phyloP scores from a whole-genome alignment of 2,888 invertebrate genomes.

The Chrysolina oricalcia region DNA sequence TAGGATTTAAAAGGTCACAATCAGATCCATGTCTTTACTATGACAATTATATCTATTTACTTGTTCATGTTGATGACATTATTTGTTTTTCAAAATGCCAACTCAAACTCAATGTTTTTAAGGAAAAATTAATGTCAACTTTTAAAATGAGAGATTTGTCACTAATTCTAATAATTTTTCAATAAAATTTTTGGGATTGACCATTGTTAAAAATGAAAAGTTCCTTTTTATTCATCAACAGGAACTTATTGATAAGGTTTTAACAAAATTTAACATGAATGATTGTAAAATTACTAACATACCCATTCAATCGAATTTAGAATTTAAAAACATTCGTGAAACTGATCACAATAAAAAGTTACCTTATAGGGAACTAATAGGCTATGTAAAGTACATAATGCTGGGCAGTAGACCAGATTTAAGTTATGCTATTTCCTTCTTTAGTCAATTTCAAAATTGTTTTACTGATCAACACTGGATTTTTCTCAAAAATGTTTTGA shows the following conservation, averaged over 20 bases:
- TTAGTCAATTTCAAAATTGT: slow-evolving; percentile 51
- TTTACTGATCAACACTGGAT: slow-evolving; percentile 43
- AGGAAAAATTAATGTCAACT: slow-evolving; percentile 18
- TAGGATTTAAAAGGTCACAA: slow-evolving; percentile 29
- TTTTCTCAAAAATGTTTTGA: slow-evolving; percentile 39
- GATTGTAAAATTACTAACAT: slow-evolving; percentile 29
- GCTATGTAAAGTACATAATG: slow-evolving; percentile 53
- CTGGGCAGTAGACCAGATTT: slow-evolving; percentile 47
- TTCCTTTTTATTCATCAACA: slow-evolving; percentile 16
- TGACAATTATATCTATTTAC: slow-evolving; percentile 27
- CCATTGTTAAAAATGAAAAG: slow-evolving; percentile 19
- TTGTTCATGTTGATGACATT: slow-evolving; percentile 40
- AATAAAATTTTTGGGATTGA: slow-evolving; percentile 31
- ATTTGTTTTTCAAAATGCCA: slow-evolving; percentile 33
- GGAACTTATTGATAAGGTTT: slow-evolving; percentile 28
- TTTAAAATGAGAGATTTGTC: slow-evolving; percentile 24
- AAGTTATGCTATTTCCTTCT: slow-evolving; percentile 48
- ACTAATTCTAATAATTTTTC: slow-evolving; percentile 1
- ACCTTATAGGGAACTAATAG: slow-evolving; percentile 43
- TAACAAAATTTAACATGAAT: slow-evolving; percentile 29
- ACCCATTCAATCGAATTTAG: slow-evolving; percentile 33
- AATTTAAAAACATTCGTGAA: slow-evolving; percentile 5
- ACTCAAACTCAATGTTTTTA: slow-evolving; percentile 19
- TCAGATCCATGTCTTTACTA: slow-evolving; percentile 41
- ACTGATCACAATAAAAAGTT: slow-evolving; percentile 4